Conservation (phyloP, 2,113 vertebrate genomes). For the Pycnonotus jocosus region DNA sequence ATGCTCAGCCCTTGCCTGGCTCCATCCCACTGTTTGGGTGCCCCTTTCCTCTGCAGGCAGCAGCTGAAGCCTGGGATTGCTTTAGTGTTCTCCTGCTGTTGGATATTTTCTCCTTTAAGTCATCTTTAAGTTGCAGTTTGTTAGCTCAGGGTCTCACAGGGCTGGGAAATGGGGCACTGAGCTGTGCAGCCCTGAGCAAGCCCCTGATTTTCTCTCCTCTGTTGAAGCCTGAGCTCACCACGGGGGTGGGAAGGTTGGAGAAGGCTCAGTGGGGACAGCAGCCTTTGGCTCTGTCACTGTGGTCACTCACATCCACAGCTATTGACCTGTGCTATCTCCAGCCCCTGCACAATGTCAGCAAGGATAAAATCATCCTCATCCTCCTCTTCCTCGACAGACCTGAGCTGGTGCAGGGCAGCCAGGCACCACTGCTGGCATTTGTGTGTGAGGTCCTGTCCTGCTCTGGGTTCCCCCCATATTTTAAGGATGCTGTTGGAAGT, state of each 20-base stretch:
- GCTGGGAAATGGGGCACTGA: background rate
- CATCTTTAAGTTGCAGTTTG: background rate
- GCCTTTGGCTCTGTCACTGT: background rate
- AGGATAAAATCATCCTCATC: background rate
- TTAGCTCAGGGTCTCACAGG: background rate
- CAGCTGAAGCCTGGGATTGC: background rate
- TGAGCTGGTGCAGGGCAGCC: background rate
- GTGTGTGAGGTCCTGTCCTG: background rate
- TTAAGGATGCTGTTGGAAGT: accelerated
- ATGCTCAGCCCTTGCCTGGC: accelerated
- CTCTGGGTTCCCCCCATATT: background rate
- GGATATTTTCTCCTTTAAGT: background rate
- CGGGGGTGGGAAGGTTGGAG: background rate
- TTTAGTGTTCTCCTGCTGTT: background rate
- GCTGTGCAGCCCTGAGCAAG: background rate
- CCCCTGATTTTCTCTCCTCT: background rate
- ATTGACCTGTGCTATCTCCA: background rate
- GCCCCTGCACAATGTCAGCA: background rate
- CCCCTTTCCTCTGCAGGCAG: background rate
- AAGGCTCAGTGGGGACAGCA: accelerated
- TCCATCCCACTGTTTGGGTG: accelerated
- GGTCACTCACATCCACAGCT: background rate
- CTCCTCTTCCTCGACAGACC: background rate
- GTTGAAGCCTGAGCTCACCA: background rate
- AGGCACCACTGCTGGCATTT: background rate